Evolutionary conservation across 1,140 invertebrate species (phyloP).

Genomic region (Drosophila sechellia): DNA sequence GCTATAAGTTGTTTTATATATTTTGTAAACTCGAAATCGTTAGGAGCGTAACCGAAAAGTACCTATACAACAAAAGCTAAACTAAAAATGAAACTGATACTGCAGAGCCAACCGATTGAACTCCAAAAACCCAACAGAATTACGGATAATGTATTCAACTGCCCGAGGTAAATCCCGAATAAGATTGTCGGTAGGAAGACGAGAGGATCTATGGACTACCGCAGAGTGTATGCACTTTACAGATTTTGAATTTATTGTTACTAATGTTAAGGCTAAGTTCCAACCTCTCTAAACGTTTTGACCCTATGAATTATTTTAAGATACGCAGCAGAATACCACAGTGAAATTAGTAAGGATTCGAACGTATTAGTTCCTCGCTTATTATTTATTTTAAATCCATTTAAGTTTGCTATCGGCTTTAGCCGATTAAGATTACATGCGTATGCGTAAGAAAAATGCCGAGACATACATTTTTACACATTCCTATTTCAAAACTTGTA

Average conservation of each 20-base stretch:
- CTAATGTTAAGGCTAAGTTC: conserved; percentile 22
- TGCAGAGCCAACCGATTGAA: conserved; percentile 11
- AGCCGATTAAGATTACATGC: neutral
- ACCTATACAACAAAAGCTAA: conserved; percentile 52
- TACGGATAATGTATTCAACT: conserved; percentile 17
- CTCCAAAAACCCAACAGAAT: conserved; percentile 14
- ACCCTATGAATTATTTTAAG: neutral
- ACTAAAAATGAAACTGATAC: conserved; percentile 20
- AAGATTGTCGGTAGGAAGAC: neutral
- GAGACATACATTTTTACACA: conserved; percentile 14
- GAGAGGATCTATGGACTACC: conserved; percentile 10
- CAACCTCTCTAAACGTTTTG: neutral
- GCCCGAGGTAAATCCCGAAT: conserved; percentile 7
- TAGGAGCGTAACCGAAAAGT: conserved; percentile 46
- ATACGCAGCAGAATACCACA: neutral
- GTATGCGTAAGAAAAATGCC: neutral
- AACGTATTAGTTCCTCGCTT: neutral
- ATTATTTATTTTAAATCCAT: neutral
- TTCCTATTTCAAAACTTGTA: conserved; percentile 4
- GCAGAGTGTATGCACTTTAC: conserved; percentile 17
- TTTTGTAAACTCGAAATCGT: conserved; percentile 40
- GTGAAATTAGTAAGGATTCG: neutral
- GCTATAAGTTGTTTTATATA: conserved; percentile 43
- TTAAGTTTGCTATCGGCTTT: neutral
- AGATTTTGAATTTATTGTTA: conserved; percentile 26